phyloP scores from a whole-genome alignment of 1,140 invertebrate genomes.

The Periplaneta americana region DNA sequence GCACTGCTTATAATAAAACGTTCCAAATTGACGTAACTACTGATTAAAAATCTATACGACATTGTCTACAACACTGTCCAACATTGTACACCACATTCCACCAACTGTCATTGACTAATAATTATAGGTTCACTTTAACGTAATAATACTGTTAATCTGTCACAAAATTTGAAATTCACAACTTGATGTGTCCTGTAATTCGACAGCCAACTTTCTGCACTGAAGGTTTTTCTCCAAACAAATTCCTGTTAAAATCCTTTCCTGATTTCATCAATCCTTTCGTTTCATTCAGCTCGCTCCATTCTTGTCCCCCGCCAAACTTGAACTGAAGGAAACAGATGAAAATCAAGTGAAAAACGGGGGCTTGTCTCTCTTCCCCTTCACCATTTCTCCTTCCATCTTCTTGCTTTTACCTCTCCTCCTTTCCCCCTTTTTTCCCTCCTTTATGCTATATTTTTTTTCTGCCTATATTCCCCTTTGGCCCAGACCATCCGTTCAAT shows the following conservation, averaged over 20 bases:
- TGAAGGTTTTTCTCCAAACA: too few species aligned
- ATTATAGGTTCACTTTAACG: neutral
- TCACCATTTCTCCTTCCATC: constrained; percentile 1
- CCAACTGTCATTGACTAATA: neutral
- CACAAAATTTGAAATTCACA: neutral
- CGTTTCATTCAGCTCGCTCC: neutral
- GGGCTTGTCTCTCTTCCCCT: neutral
- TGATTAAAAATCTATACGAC: neutral
- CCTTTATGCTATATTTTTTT: neutral
- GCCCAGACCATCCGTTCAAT: constrained; percentile 8
- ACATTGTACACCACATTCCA: neutral
- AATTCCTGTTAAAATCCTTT: neutral
- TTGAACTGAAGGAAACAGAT: constrained; percentile 7
- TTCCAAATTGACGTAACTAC: neutral
- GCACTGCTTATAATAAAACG: neutral
- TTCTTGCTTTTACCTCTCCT: neutral
- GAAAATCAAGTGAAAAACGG: constrained; percentile 12
- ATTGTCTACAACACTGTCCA: too few species aligned
- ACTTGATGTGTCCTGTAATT: neutral
- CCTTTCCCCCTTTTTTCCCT: neutral
- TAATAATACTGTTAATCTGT: neutral
- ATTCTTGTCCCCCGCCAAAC: constrained; percentile 1
- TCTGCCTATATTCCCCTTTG: neutral
- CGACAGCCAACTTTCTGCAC: neutral
- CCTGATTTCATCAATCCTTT: neutral